Evolutionary conservation across 1,140 invertebrate species (phyloP), one percentile per base, ranked within the genome.

Genomic region (Drosophila jambulina): DNA sequence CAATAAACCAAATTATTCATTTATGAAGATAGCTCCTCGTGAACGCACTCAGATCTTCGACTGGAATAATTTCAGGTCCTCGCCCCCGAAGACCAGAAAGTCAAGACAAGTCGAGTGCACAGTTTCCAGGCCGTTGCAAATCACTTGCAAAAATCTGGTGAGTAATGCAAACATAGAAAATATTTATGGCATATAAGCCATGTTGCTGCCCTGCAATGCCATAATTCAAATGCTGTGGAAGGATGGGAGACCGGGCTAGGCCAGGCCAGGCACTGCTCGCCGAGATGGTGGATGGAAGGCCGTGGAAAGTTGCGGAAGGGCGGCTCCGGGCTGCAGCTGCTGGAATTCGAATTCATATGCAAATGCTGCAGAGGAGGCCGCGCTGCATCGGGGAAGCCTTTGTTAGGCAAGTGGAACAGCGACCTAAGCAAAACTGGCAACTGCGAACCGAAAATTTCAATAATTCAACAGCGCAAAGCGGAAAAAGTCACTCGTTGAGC

Each of bases 401-500:
- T 78, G 75, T 78, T 78, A 68, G 84, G 51, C 57, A 67, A 65
- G 80, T 74, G 59, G 60, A 76, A 62, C 70, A 51, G 60, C 67
- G 53, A 74, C 70, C 63, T 69, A 68, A 76, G 75, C 58, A 60
- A 68, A 82, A 78, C 79, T 88, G 84, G 76, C 76, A 88, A 83
- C 84, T 77, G 83, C 63, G 83, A 87, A 72, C 71, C 81, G 85
- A 85, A 91, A 82, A 90, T 91, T 90, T 90, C 86, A 90, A 90
- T 90, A 90, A 90, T 90, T 90, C 82, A 90, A 91, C 85, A 90
- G 86, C 81, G 82, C 85, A 90, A 90, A 90, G 85, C 85, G 86
- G 85, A 90, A 90, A 90, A 90, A 90, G 85, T 90, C 82, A 90
- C 85, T 90, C 86, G 85, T 91, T 90, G 85, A 90, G 85, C 86